Conservation (phyloP, 1,140 invertebrate genomes). For the Archegozetes longisetosus region DNA sequence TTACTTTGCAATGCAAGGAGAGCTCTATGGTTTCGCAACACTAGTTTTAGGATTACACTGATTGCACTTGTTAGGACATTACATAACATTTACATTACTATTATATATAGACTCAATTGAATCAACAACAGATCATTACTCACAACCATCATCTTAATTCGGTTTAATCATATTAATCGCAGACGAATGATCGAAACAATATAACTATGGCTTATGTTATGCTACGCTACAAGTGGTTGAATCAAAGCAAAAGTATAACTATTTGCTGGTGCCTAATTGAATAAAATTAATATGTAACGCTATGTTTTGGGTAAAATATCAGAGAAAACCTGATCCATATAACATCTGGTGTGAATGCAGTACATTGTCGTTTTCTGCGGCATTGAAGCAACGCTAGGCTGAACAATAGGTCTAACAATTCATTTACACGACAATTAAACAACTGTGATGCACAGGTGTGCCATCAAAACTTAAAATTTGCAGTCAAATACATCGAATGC, state of each 20-base stretch:
- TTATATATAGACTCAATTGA: neutral
- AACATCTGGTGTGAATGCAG: neutral
- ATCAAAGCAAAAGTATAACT: too few species aligned
- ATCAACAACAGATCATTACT: neutral
- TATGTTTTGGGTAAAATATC: neutral
- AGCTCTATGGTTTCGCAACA: neutral
- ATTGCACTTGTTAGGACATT: neutral
- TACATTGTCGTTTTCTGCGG: neutral
- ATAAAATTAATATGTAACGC: neutral
- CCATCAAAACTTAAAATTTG: neutral
- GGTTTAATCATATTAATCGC: too few species aligned
- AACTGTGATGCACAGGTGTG: neutral
- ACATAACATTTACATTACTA: neutral
- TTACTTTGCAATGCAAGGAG: neutral
- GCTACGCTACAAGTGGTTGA: too few species aligned
- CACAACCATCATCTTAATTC: too few species aligned
- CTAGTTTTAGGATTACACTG: neutral
- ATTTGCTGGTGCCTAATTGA: neutral
- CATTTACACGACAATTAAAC: neutral
- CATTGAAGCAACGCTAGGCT: neutral
- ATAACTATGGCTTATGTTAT: too few species aligned
- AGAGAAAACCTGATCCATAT: neutral
- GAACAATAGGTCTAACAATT: neutral
- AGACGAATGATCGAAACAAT: too few species aligned
- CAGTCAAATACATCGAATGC: neutral